Percentiles rank a stretch among this genome's conserved stretches.
Evolutionary conservation across 2,888 invertebrate genomes (phyloP).

Genomic region (Zele albiditarsus): DNA sequence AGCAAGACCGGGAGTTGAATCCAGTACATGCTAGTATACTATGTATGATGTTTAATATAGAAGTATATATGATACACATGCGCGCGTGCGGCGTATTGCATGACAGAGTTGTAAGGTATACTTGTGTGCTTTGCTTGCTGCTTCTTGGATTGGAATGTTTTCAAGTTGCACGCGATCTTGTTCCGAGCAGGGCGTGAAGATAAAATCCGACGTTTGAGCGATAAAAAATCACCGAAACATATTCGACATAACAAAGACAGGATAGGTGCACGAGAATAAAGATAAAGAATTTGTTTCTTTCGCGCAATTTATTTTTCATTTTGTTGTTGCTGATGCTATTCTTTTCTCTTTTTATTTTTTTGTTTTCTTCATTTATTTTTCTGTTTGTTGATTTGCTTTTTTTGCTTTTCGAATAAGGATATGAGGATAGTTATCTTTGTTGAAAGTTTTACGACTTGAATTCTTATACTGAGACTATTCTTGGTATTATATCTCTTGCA

Average conservation of each 20-base stretch:
- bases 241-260: constrained; percentile 40
- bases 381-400: constrained; percentile 8
- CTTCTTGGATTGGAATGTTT: constrained; percentile 15
- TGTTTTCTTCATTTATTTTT: neutral
- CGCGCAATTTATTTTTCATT: too few relatives aligned
- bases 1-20: constrained; percentile 10
- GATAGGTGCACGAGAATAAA: constrained; percentile 33
- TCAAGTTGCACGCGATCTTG: constrained; percentile 26
- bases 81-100: constrained; percentile 17
- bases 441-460: constrained; percentile 28
- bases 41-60: neutral
- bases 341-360: neutral
- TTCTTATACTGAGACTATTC: constrained; percentile 14
- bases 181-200: constrained; percentile 9
- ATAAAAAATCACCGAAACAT: constrained; percentile 32
- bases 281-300: constrained; percentile 18
- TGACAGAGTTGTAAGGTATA: constrained; percentile 21
- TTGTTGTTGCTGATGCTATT: neutral
- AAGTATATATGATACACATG: neutral
- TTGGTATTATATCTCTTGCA: neutral
- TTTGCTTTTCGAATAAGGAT: constrained; percentile 23
- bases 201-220: constrained; percentile 15
- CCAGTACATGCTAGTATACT: neutral
- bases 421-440: constrained; percentile 30
- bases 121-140: neutral